phyloP scores from a whole-genome alignment of 1,140 invertebrate genomes.

The Sitodiplosis mosellana region DNA sequence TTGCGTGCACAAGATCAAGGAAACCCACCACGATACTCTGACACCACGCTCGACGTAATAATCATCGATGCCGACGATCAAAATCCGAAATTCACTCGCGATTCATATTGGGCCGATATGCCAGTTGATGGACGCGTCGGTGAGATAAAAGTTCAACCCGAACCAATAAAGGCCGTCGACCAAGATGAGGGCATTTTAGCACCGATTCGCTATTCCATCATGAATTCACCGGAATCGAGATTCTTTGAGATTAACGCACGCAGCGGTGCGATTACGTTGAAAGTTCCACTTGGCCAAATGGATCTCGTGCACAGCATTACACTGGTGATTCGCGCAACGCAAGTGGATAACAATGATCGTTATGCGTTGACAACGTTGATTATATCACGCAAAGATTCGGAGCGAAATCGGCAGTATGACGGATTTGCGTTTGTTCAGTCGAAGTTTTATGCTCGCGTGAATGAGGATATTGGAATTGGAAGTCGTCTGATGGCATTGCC shows the following conservation, averaged over 20 bases:
- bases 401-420: conserved; percentile 25
- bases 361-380: conserved; percentile 69
- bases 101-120: conserved; percentile 54
- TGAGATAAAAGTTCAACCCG: conserved; percentile 33
- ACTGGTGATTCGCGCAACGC: conserved; percentile 59
- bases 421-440: conserved; percentile 45
- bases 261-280: conserved; percentile 38
- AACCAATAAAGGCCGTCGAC: conserved; percentile 43
- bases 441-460: conserved; percentile 46
- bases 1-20: conserved; percentile 75
- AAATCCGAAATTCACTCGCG: conserved; percentile 63
- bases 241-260: conserved; percentile 35
- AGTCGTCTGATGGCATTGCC: conserved; percentile 42
- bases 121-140: conserved; percentile 27
- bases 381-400: conserved; percentile 27
- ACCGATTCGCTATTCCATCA: conserved; percentile 42
- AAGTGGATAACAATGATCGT: conserved; percentile 72
- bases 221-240: conserved; percentile 25
- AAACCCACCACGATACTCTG: conserved; percentile 50
- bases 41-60: conserved; percentile 55
- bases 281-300: conserved; percentile 36
- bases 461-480: conserved; percentile 56
- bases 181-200: conserved; percentile 53
- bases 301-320: conserved; percentile 44
- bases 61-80: conserved; percentile 85